Conservation (phyloP, 2,888 invertebrate genomes). For the Dione vanillae region DNA sequence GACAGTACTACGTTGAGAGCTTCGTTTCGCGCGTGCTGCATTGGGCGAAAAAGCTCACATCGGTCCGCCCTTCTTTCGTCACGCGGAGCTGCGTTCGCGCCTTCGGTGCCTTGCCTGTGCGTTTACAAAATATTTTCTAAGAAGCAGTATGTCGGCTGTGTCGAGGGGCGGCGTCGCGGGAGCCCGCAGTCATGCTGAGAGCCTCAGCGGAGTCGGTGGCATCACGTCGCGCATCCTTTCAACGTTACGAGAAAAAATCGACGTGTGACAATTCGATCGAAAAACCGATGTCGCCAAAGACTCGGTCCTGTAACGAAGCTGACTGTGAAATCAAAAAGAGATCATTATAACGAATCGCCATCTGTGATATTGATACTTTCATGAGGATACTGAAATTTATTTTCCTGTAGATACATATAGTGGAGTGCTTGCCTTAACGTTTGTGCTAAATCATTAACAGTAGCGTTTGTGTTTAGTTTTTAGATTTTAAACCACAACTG, state of each 20-base stretch:
- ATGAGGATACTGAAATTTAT: constrained; percentile 71
- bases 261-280: constrained; percentile 70
- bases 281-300: constrained; percentile 65
- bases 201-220: constrained; percentile 79
- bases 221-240: constrained; percentile 79
- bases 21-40: constrained; percentile 57
- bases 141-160: constrained; percentile 79
- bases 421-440: constrained; percentile 69
- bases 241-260: constrained; percentile 73
- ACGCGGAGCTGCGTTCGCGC: constrained; percentile 77
- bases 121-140: constrained; percentile 72
- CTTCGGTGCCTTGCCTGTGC: constrained; percentile 60
- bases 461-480: constrained; percentile 43
- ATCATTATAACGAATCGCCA: constrained; percentile 75
- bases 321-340: constrained; percentile 58
- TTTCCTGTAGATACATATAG: constrained; percentile 65
- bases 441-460: constrained; percentile 49
- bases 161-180: constrained; percentile 82
- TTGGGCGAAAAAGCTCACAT: constrained; percentile 76
- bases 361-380: constrained; percentile 72
- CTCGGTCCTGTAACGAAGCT: constrained; percentile 52
- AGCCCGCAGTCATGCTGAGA: constrained; percentile 84
- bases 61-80: constrained; percentile 72
- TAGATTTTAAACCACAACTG: neutral
- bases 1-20: constrained; percentile 53